Evolutionary conservation across 2,113 vertebrate genomes (phyloP), one percentile per base, ranked within the genome.

Genomic region (Corvus moneduloides): DNA sequence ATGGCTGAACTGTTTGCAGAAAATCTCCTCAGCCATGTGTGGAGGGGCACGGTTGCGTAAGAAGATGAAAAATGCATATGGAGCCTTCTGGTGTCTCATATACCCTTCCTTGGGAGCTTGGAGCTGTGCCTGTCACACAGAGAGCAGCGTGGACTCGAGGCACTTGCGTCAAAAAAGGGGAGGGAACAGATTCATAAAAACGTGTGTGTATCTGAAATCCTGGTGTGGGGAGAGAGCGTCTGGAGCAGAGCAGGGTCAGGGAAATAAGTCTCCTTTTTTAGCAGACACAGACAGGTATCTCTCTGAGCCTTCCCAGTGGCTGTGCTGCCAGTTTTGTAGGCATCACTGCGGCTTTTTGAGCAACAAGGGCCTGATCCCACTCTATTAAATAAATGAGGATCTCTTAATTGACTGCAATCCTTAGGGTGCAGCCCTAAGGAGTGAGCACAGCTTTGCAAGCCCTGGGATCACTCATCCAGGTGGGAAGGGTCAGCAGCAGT

Each of bases 1-100:
- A 89, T 94, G 89, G 92, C 85, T 88, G 84, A 96, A 80, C 95
- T 74, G n/a, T 75, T 95, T 54, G 71, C 81, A 78, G 93, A 91
- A 59, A 90, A 75, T 71, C 43, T 94, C 88, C 72, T 84, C 90
- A 39, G 89, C 81, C 75, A 4, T 35, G 90, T 67, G 82, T 10
- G 16, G 59, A 92, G 89, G 95, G 78, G 82, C 75, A 90, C 2
- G 8, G 73, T 84, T 97, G 74, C 11, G 3, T 86, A 92, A 96
- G 83, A 39, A 90, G 95, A 92, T 81, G 81, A 81, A 62, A 97
- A 96, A 85, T 76, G 68, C 62, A 27, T 46, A 22, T 69, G 82
- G 80, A 93, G 68, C 73, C 76, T 94, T 85, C 79, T 90, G 77
- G 55, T 86, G 46, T 93, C 9, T 94, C 67, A 37, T 11, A 1